Evolutionary conservation across 2,888 invertebrate genomes (phyloP).

Genomic region (Neoitamus cyanurus): DNA sequence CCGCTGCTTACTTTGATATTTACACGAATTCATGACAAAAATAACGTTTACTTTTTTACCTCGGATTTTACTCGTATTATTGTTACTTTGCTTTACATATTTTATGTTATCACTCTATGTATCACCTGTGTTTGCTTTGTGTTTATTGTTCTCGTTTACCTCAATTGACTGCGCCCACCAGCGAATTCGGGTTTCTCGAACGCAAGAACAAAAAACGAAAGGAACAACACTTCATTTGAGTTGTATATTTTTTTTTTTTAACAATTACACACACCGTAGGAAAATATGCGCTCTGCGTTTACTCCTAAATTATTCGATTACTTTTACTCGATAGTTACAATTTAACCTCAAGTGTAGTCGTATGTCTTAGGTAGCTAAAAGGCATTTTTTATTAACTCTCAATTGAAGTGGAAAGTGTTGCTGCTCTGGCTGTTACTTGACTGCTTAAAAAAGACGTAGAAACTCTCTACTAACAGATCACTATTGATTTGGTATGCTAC

Average conservation of each 20-base stretch:
- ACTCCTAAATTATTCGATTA: background rate
- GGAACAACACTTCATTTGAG: background rate
- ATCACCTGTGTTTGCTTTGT: conserved; percentile 31
- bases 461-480: conserved; percentile 2
- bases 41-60: background rate
- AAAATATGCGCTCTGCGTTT: conserved; percentile 5
- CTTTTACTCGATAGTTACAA: background rate
- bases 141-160: conserved; percentile 17
- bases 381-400: conserved; percentile 38
- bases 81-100: conserved; percentile 30
- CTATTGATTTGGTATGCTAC: background rate
- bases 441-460: background rate
- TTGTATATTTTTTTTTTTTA: background rate
- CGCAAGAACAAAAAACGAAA: conserved; percentile 5
- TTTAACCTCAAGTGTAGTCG: conserved; percentile 9
- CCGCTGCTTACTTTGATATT: background rate
- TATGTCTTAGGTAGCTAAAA: conserved; percentile 43
- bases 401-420: conserved; percentile 11
- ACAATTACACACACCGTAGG: background rate
- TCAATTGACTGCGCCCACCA: conserved; percentile 14
- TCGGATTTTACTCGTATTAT: background rate
- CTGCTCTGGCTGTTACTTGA: background rate
- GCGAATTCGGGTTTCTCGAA: background rate
- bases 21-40: background rate
- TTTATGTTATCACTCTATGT: conserved; percentile 33